phyloP scores from a whole-genome alignment of 2,113 vertebrate species.

The cat (Felis catus) region F.catus_Fca126_mat1.0 CM031416.1:96748501-96749000 shows the following conservation, averaged over 20 bases:
- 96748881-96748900: constrained; percentile 55
- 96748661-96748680: rapidly evolving
- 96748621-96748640: background rate
- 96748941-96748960: background rate
- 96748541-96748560: constrained; percentile 74
- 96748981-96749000: constrained; percentile 30
- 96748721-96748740: background rate
- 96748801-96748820: background rate
- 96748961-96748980: background rate
- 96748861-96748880: constrained; percentile 59
- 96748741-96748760: background rate
- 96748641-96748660: background rate
- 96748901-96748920: background rate
- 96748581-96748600: constrained; percentile 34
- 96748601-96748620: background rate
- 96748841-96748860: background rate
- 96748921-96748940: constrained; percentile 13
- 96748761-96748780: background rate
- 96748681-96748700: background rate
- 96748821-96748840: constrained; percentile 57
- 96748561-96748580: constrained; percentile 48
- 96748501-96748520: constrained; percentile 85
- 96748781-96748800: background rate
- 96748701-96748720: background rate
- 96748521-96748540: constrained; percentile 79